Evolutionary conservation across 2,113 vertebrate genomes (phyloP).

Genomic region (Pituophis catenifer): DNA sequence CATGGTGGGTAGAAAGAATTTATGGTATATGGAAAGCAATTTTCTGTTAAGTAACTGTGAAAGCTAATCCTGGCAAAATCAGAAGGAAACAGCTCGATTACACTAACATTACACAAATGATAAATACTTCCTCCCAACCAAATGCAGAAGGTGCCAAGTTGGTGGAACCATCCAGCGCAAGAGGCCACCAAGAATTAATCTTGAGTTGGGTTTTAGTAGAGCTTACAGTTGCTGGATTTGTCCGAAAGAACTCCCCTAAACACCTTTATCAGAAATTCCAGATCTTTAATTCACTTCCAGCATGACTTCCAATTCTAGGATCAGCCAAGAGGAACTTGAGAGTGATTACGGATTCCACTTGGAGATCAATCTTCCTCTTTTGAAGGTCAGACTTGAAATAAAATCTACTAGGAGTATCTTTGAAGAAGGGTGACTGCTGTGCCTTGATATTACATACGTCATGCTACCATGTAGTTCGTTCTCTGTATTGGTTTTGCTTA

Average conservation of each 20-base stretch:
- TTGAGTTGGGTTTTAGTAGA: background rate
- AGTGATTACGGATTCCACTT: background rate
- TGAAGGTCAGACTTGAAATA: background rate
- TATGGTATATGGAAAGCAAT: background rate
- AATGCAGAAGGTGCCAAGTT: background rate
- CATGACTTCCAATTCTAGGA: background rate
- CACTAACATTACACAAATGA: background rate
- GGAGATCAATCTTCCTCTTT: background rate
- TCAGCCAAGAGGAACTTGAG: background rate
- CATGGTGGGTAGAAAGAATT: background rate
- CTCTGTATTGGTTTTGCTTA: background rate
- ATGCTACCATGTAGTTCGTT: fast-evolving
- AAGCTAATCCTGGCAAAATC: background rate
- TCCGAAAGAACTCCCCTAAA: background rate
- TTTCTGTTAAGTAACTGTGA: background rate
- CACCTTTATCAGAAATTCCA: background rate
- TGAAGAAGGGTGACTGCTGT: background rate
- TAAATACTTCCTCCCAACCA: background rate
- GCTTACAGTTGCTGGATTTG: background rate
- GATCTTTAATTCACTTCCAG: background rate
- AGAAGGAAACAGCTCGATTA: background rate
- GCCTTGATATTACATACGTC: background rate
- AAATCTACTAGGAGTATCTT: background rate
- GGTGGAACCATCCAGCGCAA: background rate
- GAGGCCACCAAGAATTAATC: background rate